A percentile compares a stretch with the other conserved stretches of the same genome.
Evolutionary conservation across 2,888 invertebrate species (phyloP).

Genomic region (Subacronicta megacephala): DNA sequence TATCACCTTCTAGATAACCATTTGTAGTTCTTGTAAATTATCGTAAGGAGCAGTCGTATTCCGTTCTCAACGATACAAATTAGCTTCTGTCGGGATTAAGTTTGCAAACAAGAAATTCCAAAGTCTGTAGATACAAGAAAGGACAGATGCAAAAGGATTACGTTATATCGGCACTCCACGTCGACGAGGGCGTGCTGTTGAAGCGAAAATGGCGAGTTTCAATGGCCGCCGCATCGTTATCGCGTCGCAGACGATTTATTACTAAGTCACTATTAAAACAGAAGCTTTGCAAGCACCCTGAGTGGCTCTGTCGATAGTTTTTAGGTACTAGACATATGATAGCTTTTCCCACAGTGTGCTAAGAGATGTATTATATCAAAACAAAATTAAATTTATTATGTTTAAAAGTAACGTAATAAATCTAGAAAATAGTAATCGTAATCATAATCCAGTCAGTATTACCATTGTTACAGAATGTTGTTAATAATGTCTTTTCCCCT

Average conservation of each 20-base stretch:
- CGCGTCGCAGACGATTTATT: slow-evolving; percentile 48
- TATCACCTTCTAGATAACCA: slow-evolving; percentile 55
- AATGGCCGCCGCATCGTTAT: slow-evolving; percentile 35
- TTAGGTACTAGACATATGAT: neutral
- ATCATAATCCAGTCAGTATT: slow-evolving; percentile 21
- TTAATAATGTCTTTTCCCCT: too few species aligned
- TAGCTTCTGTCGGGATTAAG: slow-evolving; percentile 36
- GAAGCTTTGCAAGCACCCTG: slow-evolving; percentile 17
- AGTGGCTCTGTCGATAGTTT: neutral
- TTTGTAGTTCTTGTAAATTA: slow-evolving; percentile 49
- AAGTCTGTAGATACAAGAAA: slow-evolving; percentile 39
- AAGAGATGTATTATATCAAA: too few species aligned
- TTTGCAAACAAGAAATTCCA: slow-evolving; percentile 27
- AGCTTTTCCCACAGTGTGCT: too few species aligned
- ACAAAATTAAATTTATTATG: too few species aligned
- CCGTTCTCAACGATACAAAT: slow-evolving; percentile 37
- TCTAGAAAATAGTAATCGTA: neutral
- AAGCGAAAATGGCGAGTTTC: slow-evolving; percentile 38
- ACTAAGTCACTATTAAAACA: slow-evolving; percentile 38
- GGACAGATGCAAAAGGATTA: slow-evolving; percentile 49
- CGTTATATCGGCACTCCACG: slow-evolving; percentile 48
- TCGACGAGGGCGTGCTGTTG: slow-evolving; percentile 22
- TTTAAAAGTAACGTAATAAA: too few species aligned
- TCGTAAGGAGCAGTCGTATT: slow-evolving; percentile 34
- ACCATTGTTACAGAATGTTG: slow-evolving; percentile 20